phyloP scores from a whole-genome alignment of 2,888 invertebrate genomes.

The Athalia cordata region DNA sequence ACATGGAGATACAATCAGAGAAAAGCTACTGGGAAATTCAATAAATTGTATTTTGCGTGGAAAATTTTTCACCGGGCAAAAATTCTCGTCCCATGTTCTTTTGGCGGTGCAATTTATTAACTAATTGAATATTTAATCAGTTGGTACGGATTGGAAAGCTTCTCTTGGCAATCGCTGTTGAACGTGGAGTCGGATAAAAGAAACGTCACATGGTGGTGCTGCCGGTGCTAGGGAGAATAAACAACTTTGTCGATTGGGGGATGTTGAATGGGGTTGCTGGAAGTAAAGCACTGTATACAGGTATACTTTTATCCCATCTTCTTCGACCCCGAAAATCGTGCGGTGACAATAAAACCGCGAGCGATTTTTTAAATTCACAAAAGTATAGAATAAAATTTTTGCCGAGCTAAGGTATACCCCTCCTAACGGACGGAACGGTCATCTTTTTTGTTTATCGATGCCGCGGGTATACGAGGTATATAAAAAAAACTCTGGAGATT shows the following conservation, averaged over 20 bases:
- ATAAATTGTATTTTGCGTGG: not conserved
- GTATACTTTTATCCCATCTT: too few relatives aligned
- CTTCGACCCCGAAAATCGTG: too few relatives aligned
- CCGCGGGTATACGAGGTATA: too few relatives aligned
- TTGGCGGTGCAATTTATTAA: constrained; percentile 48
- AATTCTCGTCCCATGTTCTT: constrained; percentile 1
- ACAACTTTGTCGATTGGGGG: constrained; percentile 25
- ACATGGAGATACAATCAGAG: constrained; percentile 24
- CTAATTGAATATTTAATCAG: constrained; percentile 60
- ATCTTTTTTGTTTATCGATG: too few relatives aligned
- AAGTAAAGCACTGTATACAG: too few relatives aligned
- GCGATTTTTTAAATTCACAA: too few relatives aligned
- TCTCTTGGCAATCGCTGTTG: constrained; percentile 40
- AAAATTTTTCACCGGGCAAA: not conserved
- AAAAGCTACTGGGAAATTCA: constrained; percentile 31
- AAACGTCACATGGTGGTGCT: constrained; percentile 6
- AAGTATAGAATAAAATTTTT: too few relatives aligned
- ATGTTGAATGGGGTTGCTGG: constrained; percentile 8
- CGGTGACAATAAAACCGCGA: too few relatives aligned
- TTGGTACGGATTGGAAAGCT: constrained; percentile 55
- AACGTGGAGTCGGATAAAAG: constrained; percentile 21
- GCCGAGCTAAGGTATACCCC: too few relatives aligned
- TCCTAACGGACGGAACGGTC: too few relatives aligned
- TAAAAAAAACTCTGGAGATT: too few relatives aligned
- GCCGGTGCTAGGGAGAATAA: constrained; percentile 11